Evolutionary conservation across 2,113 vertebrate genomes (phyloP), one percentile per base, ranked within the genome.

Genomic region (Larimichthys crocea): DNA sequence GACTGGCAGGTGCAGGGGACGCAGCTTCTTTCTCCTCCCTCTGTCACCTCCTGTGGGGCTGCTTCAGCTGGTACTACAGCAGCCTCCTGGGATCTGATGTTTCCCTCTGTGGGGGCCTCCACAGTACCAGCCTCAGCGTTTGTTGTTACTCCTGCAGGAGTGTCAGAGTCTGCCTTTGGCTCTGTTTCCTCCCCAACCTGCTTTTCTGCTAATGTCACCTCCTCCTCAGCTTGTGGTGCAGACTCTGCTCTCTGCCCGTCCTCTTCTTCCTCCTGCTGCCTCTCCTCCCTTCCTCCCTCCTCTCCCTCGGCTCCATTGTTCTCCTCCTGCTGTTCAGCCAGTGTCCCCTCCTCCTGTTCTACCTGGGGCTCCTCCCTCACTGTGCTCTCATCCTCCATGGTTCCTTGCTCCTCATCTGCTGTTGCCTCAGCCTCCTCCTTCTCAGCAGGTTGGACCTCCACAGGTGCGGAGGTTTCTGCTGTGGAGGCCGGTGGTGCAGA

Each of bases 1-100:
- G 89, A 70, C 1, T 85, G 94, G 44, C 95, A 94, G 57, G 91
- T 64, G 64, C 92, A 93, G 77, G 94, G 78, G 86, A 44, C 1
- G 19, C 90, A 16, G 92, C 81, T 52, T 79, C 74, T 68, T 4
- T 83, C 84, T 8, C 63, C 87, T 61, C 42, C 89, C 11, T 86
- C 88, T 4, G 53, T 65, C 26, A 3, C 52, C 44, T 81, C 88
- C 67, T 48, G 93, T 26, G 88, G 84, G 35, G 88, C 71, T 35
- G 87, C 62, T 79, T 87, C 92, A 84, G 84, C 50, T 92, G 80
- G 50, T 46, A 83, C 80, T 44, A 22, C 66, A 49, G 56, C 31
- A 46, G 60, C 35, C 57, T 78, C 78, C 14, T 79, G 79, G 62
- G 71, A 26, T 48, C 65, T 11, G 40, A 11, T n/a, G 48, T n/a